These are phyloP conservation scores for Athetis lepigone DNA, from an alignment of 2,888 invertebrate genomes.

Conservation along the genomic window DNA sequence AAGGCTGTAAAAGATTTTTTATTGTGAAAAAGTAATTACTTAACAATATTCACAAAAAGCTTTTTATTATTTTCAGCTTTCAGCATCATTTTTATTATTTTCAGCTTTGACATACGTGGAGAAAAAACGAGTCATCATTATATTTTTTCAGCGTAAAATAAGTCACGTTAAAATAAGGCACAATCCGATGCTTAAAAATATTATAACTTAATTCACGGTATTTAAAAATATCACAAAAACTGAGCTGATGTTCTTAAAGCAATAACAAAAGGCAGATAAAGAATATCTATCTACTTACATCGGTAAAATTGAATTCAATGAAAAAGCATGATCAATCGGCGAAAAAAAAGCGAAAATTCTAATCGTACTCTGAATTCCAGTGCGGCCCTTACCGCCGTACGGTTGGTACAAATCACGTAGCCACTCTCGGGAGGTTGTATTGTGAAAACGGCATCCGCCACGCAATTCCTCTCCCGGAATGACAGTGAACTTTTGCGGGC, in stretches of 20 bases:
- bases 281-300: slow-evolving; percentile 4
- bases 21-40: not conserved
- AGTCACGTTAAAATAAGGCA: not conserved
- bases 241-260: not conserved
- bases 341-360: slow-evolving; percentile 14
- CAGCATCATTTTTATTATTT: slow-evolving; percentile 21
- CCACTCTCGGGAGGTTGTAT: slow-evolving; percentile 40
- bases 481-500: slow-evolving; percentile 61
- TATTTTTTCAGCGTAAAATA: slow-evolving; percentile 10
- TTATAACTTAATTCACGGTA: not conserved
- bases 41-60: slow-evolving; percentile 7
- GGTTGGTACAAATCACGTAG: slow-evolving; percentile 44
- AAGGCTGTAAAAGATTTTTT: not conserved
- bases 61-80: too few species aligned
- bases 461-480: slow-evolving; percentile 58
- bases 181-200: not conserved
- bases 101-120: not conserved
- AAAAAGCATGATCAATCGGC: slow-evolving; percentile 8
- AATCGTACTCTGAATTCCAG: slow-evolving; percentile 26
- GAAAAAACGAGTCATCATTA: slow-evolving; percentile 8
- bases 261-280: not conserved
- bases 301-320: slow-evolving; percentile 11
- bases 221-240: slow-evolving; percentile 7
- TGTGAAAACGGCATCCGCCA: slow-evolving; percentile 37
- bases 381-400: not conserved